Conservation (phyloP, 1,140 invertebrate species). For the Scaptomyza pallida region DNA sequence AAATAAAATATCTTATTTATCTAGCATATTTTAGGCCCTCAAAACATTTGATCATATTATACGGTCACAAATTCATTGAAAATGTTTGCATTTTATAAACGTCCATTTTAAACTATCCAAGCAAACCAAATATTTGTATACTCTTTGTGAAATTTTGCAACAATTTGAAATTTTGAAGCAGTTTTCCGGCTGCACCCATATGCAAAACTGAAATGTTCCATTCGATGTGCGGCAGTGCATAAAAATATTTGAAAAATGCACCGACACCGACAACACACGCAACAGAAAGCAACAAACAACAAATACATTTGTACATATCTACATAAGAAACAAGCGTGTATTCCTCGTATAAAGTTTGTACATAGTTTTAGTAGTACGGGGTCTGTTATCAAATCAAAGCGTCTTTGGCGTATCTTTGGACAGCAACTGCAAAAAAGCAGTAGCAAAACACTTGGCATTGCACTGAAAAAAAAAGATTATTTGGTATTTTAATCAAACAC, state of each 20-base stretch:
- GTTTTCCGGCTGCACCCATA: conserved; percentile 27
- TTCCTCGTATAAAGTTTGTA: too few relatives aligned
- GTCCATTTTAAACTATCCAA: not conserved
- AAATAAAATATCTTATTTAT: too few relatives aligned
- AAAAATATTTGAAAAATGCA: conserved; percentile 80
- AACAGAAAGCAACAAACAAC: conserved; percentile 28
- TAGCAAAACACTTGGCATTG: conserved; percentile 17
- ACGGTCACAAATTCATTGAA: not conserved
- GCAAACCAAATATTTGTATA: conserved; percentile 24
- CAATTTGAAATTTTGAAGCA: conserved; percentile 25
- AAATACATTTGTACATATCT: conserved; percentile 1
- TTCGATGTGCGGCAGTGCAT: conserved; percentile 76
- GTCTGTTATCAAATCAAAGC: conserved; percentile 77
- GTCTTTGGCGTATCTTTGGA: conserved; percentile 45
- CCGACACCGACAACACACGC: conserved; percentile 15
- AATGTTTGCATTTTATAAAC: not conserved
- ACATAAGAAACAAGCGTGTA: conserved; percentile 3
- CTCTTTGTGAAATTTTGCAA: conserved; percentile 16
- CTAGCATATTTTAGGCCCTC: too few relatives aligned
- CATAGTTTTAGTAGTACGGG: not conserved
- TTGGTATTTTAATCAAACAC: not conserved
- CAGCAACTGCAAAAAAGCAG: conserved; percentile 21
- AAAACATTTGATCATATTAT: too few relatives aligned
- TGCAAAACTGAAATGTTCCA: conserved; percentile 54
- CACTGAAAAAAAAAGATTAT: not conserved